Base-by-base conservation (phyloP, 2,113 vertebrate genomes). In the Sialia sialis region DNA sequence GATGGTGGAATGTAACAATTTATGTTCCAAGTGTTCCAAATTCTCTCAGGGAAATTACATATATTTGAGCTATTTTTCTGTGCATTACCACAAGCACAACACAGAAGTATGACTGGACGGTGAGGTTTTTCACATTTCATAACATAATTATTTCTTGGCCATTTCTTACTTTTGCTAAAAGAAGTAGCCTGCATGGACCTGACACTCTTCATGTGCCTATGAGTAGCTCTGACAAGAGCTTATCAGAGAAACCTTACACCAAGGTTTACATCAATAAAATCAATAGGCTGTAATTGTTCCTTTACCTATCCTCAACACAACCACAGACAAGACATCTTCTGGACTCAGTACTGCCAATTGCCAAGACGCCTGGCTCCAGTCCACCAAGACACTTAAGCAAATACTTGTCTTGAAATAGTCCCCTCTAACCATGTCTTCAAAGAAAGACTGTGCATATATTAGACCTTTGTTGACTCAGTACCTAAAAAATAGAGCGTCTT, bases 111-210 rank as follows among this genome's bases (percentile, higher is more conserved):
- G 51, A 11, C 56, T 66, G 14, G 19, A 73, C 84, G 38, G 13
- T 60, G n/a, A 67, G 9, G 10, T 26, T 75, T 89, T 68, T 27
- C 6, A 2, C 76, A 64, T 72, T 92, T 80, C 26, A 10, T 39
- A n/a, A n/a, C 1, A 3, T 52, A 68, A 43, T 68, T 49, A 41
- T 43, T 87, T 90, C 22, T 38, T 76, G 21, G 7, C 5, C 4
- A 36, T 79, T 88, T 90, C 69, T 85, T 2, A 13, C 9, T 2
- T 63, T 77, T 39, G 30, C 70, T 55, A 20, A 46, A 84, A 89
- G 30, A 3, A 64, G 6, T 0, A 0, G 5, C 6, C 43, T 44
- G 7, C 0, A 0, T 69, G 27, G 49, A 39, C 10, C 48, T 90
- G 39, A n/a, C 16, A 14, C 4, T 32, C 26, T 72, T 29, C 25